Evolutionary conservation across 2,113 vertebrate species (phyloP), one percentile per base, ranked within the genome.

Genomic region (Progne subis): DNA sequence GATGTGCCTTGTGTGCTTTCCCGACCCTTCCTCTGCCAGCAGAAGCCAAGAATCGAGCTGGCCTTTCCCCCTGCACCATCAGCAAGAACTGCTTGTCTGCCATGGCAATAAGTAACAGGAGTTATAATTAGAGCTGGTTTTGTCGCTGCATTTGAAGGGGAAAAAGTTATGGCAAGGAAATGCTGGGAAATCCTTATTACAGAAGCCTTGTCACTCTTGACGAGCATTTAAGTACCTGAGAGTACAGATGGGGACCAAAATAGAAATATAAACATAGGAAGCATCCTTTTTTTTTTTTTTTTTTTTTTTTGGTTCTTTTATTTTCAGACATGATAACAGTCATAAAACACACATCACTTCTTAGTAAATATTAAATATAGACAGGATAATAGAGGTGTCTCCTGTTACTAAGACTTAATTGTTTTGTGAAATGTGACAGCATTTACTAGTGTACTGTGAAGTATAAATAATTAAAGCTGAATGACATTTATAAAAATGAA

Each of bases 401-500:
- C 55, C 28, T 81, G 39, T 92, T 97, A 93, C 64, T 71, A 88
- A 90, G 92, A 60, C 64, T 92, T 90, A 80, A 94, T 94, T 95
- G 91, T 93, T 95, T 93, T 64, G 53, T 90, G 65, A 94, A 82
- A 68, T 77, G 55, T 69, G 80, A 88, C 92, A 96, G 72, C 41
- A 28, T 82, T 94, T 90, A 49, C 72, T 90, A 64, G 39, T 78
- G 68, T 64, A 78, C 25, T 60, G 57, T 61, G 69, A 82, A 93
- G 49, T 46, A 46, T 88, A 92, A 94, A 96, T 95, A 95, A 92
- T 94, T 95, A 75, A 93, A 88, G 23, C 60, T 75, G 60, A 88
- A 53, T 90, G 85, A 86, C 72, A 88, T 88, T 88, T 86, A 47
- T 71, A 59, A 86, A 86, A 95, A 83, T 32, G 43, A 86, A 77